Base-by-base conservation (phyloP, 2,797 vertebrate genomes). In the Malurus leucopterus region DNA sequence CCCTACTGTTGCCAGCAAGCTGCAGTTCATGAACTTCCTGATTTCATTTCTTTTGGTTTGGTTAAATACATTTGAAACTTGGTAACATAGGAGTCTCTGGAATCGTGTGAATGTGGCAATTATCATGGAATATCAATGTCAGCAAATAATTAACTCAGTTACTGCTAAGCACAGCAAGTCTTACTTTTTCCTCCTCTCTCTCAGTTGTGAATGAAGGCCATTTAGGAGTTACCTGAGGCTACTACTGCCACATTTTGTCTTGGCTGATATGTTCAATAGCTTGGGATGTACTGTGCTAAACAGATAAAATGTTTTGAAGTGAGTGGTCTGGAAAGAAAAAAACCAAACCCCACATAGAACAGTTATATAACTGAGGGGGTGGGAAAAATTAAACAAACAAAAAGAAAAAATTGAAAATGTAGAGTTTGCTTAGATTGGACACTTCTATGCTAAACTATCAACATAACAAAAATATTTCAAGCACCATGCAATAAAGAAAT, bases 131-230 rank as follows among this genome's bases (percentile, higher is more conserved):
- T 90, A 92, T 94, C 82, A 65, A 20, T 71, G 59, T 83, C 79
- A 88, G 32, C 30, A 82, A 84, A 73, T 64, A 86, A 94, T 93
- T 91, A 84, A 91, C 81, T 95, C 69, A 18, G 62, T 93, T 88
- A 92, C 71, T 2, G 4, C 54, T 53, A 55, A 81, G 34, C 36
- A 53, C 9, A 70, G 59, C 57, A 88, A 81, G 74, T 55, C 3
- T 1, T 53, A 43, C 26, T 51, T 86, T 72, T 59, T 18, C 34
- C 18, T 67, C 9, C 46, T 16, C 22, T 44, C 57, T 68, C 75
- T 88, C 47, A 34, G 44, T 51, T 83, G 54, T 44, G 65, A 91
- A 44, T 0, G 0, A 54, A 76, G 24, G 41, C 62, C 50, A 29
- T 88, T 93, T 91, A 30, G 20, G 75, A 74, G 50, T 84, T 85